Base-by-base conservation (phyloP, 2,797 vertebrate genomes). In the Melanotaenia parkinsoni region DNA sequence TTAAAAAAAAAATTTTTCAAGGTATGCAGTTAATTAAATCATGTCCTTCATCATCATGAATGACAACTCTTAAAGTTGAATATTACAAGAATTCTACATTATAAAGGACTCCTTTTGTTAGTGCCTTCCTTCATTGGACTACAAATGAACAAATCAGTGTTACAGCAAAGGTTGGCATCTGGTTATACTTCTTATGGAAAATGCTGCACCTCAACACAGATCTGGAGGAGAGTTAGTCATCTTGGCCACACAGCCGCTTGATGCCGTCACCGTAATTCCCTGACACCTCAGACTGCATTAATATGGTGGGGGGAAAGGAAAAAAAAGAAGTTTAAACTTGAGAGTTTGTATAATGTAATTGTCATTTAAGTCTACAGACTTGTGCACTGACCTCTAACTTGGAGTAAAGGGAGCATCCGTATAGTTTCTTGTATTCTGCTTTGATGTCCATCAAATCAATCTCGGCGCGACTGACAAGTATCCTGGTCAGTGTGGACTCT, bases 391-490 rank as follows among this genome's bases (percentile, higher is more conserved):
- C 97, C 92, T 95, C 82, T 66, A 98, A 45, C 43, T 74, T 63
- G n/a, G 94, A 93, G 77, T 94, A 84, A 22, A 97, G 90, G 2
- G 96, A 93, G 26, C 43, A 61, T 60, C 96, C 95, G 78, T 88
- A 95, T 53, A 94, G 85, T 82, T 96, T 97, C 89, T 96, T 96
- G 77, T 95, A 98, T 80, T 96, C 96, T 0, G 86, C 80, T 88
- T 90, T 94, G 84, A 98, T 95, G 86, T 98, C 96, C 92, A 95
- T 32, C 82, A 97, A 83, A 83, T 98, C 96, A 0, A 94, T 89
- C 87, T 97, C 96, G 1, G 96, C 96, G 65, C 97, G 95, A 75
- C 95, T 91, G 62, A 96, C 95, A 13, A 97, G 70, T 57, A 97
- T 95, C 87, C 96, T 94, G 66, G 90, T 96, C 74, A 98, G 83